Evolutionary conservation across 2,888 invertebrate species (phyloP).

Genomic region (Kuschelorhynchus macadamiae): DNA sequence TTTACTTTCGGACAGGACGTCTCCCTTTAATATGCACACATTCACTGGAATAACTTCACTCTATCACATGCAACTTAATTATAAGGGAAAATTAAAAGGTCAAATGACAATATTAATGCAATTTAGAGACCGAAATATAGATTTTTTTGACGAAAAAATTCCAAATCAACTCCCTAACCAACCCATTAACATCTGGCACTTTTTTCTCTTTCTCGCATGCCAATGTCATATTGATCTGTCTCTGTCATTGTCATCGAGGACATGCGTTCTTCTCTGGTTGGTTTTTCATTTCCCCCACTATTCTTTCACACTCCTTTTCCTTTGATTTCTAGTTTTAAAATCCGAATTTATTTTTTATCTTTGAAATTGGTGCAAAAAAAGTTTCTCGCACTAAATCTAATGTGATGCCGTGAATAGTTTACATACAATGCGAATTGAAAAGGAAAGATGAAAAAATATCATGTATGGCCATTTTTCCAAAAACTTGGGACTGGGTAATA

Average conservation of each 20-base stretch:
- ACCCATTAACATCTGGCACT: constrained; percentile 58
- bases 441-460: too few relatives aligned
- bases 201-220: constrained; percentile 39
- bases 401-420: background rate
- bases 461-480: too few relatives aligned
- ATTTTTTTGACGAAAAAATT: constrained; percentile 51
- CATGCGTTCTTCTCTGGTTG: constrained; percentile 34
- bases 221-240: constrained; percentile 38
- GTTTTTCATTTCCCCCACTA: background rate
- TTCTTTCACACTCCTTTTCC: too few relatives aligned
- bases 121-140: constrained; percentile 37
- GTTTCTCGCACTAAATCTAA: background rate
- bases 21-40: constrained; percentile 26
- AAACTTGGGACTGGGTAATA: too few relatives aligned
- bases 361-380: background rate
- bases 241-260: constrained; percentile 33
- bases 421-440: too few relatives aligned
- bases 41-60: constrained; percentile 18
- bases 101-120: constrained; percentile 27
- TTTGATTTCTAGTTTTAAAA: too few relatives aligned
- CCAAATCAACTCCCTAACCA: constrained; percentile 56
- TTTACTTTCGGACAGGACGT: constrained; percentile 49
- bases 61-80: constrained; percentile 16
- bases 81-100: constrained; percentile 12
- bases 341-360: background rate